Percentiles rank a stretch among this genome's conserved stretches.
These are phyloP conservation scores for Epizoanthus ramosus DNA, from an alignment of 92 coral and sea anemone genomes.

Conservation along the genomic window DNA sequence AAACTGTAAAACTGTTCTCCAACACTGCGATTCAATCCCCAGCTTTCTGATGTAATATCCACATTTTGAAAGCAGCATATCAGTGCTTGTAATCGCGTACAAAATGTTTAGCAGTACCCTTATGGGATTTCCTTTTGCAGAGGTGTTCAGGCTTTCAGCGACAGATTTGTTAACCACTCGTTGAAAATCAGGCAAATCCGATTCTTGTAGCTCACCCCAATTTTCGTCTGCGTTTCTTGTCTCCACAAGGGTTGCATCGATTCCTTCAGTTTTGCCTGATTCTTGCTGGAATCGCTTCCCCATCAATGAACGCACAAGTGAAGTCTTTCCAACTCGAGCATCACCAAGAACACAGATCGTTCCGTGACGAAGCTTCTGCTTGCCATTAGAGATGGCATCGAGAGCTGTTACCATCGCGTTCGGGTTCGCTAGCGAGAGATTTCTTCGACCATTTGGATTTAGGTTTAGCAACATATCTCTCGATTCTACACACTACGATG, in stretches of 20 bases:
- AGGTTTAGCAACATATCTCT: background rate
- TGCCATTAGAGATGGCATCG: background rate
- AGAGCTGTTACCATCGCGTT: slow-evolving; percentile 10
- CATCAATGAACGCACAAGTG: slow-evolving; percentile 31
- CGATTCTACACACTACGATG: background rate
- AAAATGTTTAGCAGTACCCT: background rate
- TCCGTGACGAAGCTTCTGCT: slow-evolving; percentile 5
- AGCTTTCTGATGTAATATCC: background rate
- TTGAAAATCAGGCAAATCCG: slow-evolving; percentile 8
- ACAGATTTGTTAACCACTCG: slow-evolving; percentile 27
- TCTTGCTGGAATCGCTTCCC: background rate
- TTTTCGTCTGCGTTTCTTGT: slow-evolving; percentile 5
- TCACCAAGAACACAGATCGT: slow-evolving; percentile 17
- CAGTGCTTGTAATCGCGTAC: slow-evolving; percentile 12
- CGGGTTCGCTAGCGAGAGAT: slow-evolving; percentile 7
- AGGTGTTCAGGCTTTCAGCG: slow-evolving; percentile 3
- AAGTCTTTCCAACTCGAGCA: slow-evolving; percentile 21
- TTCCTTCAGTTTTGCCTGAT: slow-evolving; percentile 3
- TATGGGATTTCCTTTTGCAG: background rate
- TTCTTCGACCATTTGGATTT: slow-evolving; percentile 16
- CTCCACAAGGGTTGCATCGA: slow-evolving; percentile 1
- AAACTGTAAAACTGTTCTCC: slow-evolving; percentile 2
- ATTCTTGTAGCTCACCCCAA: slow-evolving; percentile 1
- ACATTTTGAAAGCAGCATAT: background rate
- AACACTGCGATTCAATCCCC: background rate